Evolutionary conservation across 2,888 invertebrate species (phyloP), one percentile per base, ranked within the genome.

Genomic region (Bembecia ichneumoniformis): DNA sequence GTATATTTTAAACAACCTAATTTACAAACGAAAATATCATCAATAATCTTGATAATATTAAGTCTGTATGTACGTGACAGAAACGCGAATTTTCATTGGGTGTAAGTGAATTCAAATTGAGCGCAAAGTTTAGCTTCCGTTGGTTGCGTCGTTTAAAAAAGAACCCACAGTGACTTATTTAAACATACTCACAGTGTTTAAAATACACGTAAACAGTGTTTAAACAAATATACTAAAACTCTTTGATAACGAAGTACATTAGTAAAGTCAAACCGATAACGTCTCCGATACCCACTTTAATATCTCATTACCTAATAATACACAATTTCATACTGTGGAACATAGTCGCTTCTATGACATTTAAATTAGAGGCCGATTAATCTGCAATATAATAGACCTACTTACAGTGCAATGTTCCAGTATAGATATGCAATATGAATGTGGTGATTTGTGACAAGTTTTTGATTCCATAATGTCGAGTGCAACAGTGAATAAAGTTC

Each of bases 211-310:
- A 9, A 28, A 28, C 28, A 44, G 17, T 44, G 17, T 44, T 14
- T 44, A 15, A 44, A 59, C 49, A 54, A 58, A 57, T 60, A 58
- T 59, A 59, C 58, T 58, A 56, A 57, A 55, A 53, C 53, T 52
- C 55, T 52, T 51, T 64, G 78, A 84, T 80, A 78, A 82, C 70
- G 65, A 60, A 59, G 60, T 53, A 63, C 58, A 64, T 62, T 65
- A 58, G 53, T 67, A 68, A 75, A 75, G 71, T 78, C 71, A 68
- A 55, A 62, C 63, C 59, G 81, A 82, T 81, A 80, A 82, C 73
- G 55, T 58, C 58, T 60, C 58, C 59, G 55, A 20, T 28, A 28
- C 28, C 9, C 40, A 46, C 34, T 46, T 13, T 20, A 62, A 58
- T 58, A 57, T 56, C 56, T 60, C 52, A 53, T 54, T 56, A 56